Evolutionary conservation across 2,113 vertebrate species (phyloP).

Genomic region (Motacilla tschutschensis): DNA sequence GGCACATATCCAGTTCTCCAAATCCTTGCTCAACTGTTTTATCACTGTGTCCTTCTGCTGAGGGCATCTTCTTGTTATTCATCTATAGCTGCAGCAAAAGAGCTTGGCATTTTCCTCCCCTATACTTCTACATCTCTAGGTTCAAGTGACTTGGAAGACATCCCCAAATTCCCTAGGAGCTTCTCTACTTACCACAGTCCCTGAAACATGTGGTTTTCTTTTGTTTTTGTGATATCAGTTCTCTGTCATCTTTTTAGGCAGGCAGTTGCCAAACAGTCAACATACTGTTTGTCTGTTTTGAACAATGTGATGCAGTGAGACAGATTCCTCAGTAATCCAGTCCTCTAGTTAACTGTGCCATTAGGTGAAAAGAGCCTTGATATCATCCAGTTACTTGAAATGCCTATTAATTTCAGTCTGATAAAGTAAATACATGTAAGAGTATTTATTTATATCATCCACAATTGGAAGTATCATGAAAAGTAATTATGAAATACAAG

Average conservation of each 20-base stretch:
- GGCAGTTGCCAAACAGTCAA: not conserved
- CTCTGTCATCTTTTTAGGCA: not conserved
- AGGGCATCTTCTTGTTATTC: not conserved
- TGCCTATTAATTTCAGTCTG: not conserved
- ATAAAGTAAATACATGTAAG: not conserved
- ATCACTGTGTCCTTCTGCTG: not conserved
- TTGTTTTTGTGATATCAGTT: not conserved
- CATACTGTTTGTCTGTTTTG: not conserved
- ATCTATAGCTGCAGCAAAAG: not conserved
- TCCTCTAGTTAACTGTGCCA: not conserved
- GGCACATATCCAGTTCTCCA: not conserved
- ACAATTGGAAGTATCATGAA: not conserved
- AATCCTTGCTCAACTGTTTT: not conserved
- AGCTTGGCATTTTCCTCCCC: not conserved
- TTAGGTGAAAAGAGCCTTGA: not conserved
- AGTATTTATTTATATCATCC: not conserved
- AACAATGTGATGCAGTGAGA: not conserved
- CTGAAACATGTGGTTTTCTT: not conserved
- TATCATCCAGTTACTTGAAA: not conserved
- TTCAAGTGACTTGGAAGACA: not conserved
- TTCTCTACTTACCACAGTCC: not conserved
- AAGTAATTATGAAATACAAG: not conserved
- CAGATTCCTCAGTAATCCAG: not conserved
- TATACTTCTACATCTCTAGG: not conserved
- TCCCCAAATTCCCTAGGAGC: not conserved